A percentile compares a stretch with the other conserved stretches of the same genome.
These are phyloP conservation scores for Sapajus apella DNA, from an alignment of 2,113 vertebrate genomes.

Conservation along the genomic window DNA sequence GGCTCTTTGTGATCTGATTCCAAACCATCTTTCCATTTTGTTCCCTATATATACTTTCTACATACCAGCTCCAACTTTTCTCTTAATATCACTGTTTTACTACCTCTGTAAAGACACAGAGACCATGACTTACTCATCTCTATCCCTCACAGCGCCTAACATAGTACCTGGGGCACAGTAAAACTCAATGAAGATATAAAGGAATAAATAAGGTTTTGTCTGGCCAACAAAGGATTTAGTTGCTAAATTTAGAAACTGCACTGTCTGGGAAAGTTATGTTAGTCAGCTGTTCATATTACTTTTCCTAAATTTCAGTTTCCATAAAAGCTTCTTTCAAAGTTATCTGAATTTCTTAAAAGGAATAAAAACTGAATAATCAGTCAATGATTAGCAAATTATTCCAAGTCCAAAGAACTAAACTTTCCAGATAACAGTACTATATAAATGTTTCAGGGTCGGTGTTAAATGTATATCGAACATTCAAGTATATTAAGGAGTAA, in stretches of 20 bases:
- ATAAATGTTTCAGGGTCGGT: background rate
- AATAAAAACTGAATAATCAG: background rate
- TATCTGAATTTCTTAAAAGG: conserved; percentile 50
- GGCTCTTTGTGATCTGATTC: background rate
- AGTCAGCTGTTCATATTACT: conserved; percentile 13
- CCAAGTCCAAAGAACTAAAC: conserved; percentile 25
- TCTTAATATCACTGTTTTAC: background rate
- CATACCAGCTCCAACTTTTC: background rate
- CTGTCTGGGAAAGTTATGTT: conserved; percentile 32
- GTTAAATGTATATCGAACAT: conserved; percentile 4
- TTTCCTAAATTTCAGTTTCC: conserved; percentile 42
- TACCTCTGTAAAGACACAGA: background rate
- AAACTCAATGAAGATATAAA: conserved; percentile 50
- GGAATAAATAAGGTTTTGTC: background rate
- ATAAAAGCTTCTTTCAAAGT: conserved; percentile 28
- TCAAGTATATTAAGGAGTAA: background rate
- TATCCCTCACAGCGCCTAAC: background rate
- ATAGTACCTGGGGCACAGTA: conserved; percentile 17
- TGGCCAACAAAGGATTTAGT: background rate
- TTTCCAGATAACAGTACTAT: background rate
- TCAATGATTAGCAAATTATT: conserved; percentile 29
- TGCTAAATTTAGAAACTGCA: conserved; percentile 50
- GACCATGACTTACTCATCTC: background rate
- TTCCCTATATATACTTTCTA: background rate
- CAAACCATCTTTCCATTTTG: background rate